phyloP scores from a whole-genome alignment of 2,797 vertebrate genomes.

The Syngnathus acus region DNA sequence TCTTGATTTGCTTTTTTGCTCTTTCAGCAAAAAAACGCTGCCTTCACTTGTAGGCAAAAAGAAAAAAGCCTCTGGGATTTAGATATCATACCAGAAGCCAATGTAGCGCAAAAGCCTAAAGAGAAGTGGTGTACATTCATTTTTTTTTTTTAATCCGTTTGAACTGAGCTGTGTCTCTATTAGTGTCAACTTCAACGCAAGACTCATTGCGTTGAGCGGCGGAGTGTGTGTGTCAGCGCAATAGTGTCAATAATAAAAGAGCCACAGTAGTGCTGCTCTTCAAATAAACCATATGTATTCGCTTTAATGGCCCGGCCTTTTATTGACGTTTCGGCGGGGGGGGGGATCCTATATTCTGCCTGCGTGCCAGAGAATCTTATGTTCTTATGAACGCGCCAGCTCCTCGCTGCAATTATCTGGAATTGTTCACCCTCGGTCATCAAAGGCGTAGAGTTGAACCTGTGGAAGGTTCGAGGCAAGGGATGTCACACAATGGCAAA shows the following conservation, averaged over 20 bases:
- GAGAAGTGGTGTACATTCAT: slow-evolving; percentile 51
- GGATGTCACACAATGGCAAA: background rate
- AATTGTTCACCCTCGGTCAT: background rate
- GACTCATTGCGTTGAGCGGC: background rate
- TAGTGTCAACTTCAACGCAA: slow-evolving; percentile 55
- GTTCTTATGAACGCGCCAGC: background rate
- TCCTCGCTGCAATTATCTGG: slow-evolving; percentile 1
- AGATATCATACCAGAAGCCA: slow-evolving; percentile 53
- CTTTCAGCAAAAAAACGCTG: slow-evolving; percentile 38
- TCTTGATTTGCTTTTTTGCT: slow-evolving; percentile 27
- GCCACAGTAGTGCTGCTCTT: slow-evolving; percentile 52
- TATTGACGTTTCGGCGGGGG: slow-evolving; percentile 68
- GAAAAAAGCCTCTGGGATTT: slow-evolving; percentile 27
- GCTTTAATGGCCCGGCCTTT: slow-evolving; percentile 73
- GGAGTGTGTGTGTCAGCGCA: slow-evolving; percentile 60
- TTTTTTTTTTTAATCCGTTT: slow-evolving; percentile 52
- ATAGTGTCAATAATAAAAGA: slow-evolving; percentile 68
- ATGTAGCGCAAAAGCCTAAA: slow-evolving; percentile 47
- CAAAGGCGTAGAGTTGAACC: background rate
- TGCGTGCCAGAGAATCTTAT: slow-evolving; percentile 60
- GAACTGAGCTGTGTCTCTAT: slow-evolving; percentile 64
- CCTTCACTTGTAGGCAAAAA: slow-evolving; percentile 16
- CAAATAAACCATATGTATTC: slow-evolving; percentile 76
- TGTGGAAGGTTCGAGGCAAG: background rate
- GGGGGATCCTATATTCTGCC: slow-evolving; percentile 74